Base-by-base conservation (phyloP, 2,113 vertebrate genomes). In the Trogon surrucura region DNA sequence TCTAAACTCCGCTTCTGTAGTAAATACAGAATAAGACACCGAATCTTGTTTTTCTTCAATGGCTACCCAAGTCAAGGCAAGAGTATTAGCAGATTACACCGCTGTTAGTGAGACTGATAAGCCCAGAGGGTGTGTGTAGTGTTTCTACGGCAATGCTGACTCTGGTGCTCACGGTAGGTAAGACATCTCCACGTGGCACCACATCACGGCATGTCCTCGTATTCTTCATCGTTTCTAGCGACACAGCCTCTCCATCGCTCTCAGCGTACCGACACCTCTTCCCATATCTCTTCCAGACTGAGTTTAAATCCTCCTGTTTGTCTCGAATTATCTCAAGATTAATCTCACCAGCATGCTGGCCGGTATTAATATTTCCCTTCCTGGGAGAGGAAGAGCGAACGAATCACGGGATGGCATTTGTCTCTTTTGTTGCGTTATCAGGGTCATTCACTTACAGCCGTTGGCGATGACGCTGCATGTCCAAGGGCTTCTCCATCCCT, bases 141-240 rank as follows among this genome's bases (percentile, higher is more conserved):
- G 14, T 25, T 65, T 48, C 57, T 57, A 15, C 0, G 2, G 32
- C 30, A 65, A 4, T 41, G n/a, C 7, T n/a, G 64, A 64, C 34
- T 26, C 56, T 19, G 32, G 29, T 58, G 60, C 38, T 91, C 30
- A 23, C 2, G 6, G 74, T 1, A 50, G 58, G n/a, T 5, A 73
- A 60, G 79, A 73, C 25, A 34, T 38, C 32, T 60, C 60, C 51
- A n/a, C 2, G 50, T 61, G 41, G 61, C 81, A 88, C 5, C 53
- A 32, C 5, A 6, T 20, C 34, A 47, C 0, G 6, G 50, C 45
- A 79, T 2, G 1, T 30, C 16, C 7, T 2, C 2, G 1, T 14
- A 21, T 29, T 23, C 34, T n/a, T 54, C 74, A 19, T 11, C 5
- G 2, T 34, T 57, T 29, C 47, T 27, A 36, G 29, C 11, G 53